These are phyloP conservation scores for Hydropsyche betteni DNA, from an alignment of 2,888 invertebrate species.

Conservation along the genomic window DNA sequence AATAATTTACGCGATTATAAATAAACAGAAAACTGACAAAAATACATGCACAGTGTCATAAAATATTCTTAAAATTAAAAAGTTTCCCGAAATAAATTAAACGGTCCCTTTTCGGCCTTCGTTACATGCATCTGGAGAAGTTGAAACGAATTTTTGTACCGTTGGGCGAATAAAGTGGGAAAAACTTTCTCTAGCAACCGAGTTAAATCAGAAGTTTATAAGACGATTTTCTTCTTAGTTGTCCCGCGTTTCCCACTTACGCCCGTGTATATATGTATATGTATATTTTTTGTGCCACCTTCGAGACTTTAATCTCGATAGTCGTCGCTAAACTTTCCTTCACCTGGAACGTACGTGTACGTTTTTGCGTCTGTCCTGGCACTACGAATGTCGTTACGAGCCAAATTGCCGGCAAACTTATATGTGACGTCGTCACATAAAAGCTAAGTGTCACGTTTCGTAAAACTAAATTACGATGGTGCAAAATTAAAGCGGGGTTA, in stretches of 20 bases:
- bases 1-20: too few species aligned
- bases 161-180: constrained; percentile 19
- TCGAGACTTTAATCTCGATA: constrained; percentile 5
- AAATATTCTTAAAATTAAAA: too few species aligned
- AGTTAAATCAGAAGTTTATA: constrained; percentile 36
- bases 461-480: too few species aligned
- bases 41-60: too few species aligned
- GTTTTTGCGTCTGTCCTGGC: too few species aligned
- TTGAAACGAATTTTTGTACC: constrained; percentile 30
- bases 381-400: too few species aligned
- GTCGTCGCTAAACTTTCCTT: background rate
- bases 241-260: constrained; percentile 1
- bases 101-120: background rate
- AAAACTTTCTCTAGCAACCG: constrained; percentile 29
- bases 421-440: too few species aligned
- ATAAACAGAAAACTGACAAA: too few species aligned
- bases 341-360: too few species aligned
- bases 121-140: constrained; percentile 17
- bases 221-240: constrained; percentile 32
- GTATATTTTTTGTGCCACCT: background rate
- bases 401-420: too few species aligned
- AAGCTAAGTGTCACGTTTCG: too few species aligned
- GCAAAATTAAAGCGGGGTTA: too few species aligned
- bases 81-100: background rate
- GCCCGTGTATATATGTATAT: background rate